These are phyloP conservation scores for Laupala kohalensis DNA, from an alignment of 1,140 invertebrate genomes.

Conservation along the genomic window DNA sequence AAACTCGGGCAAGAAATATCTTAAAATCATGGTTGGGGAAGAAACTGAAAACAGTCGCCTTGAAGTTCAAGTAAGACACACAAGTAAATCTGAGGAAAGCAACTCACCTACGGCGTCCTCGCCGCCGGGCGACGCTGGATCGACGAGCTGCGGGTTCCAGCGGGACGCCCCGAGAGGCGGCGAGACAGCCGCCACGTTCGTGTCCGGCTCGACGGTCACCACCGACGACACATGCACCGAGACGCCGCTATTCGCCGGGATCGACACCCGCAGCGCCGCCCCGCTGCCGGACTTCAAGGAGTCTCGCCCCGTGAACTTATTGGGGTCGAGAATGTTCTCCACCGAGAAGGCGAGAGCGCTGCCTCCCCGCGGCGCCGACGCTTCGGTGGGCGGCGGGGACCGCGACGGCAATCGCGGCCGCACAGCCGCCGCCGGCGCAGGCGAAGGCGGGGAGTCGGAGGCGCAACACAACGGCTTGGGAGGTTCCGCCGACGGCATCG, in stretches of 20 bases:
- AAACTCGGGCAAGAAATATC: too few species aligned
- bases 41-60: too few species aligned
- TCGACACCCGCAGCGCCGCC: background rate
- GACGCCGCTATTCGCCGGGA: background rate
- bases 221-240: slow-evolving; percentile 27
- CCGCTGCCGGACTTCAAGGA: slow-evolving; percentile 30
- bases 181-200: background rate
- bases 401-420: slow-evolving; percentile 9
- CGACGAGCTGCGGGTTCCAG: slow-evolving; percentile 30
- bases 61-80: too few species aligned
- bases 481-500: background rate
- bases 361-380: slow-evolving; percentile 22
- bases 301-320: slow-evolving; percentile 65
- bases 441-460: background rate
- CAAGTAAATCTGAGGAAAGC: too few species aligned
- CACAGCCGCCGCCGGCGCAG: background rate
- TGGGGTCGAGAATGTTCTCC: slow-evolving; percentile 82
- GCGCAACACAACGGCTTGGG: background rate
- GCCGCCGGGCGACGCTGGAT: background rate
- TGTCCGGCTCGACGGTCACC: slow-evolving; percentile 18
- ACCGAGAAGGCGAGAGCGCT: slow-evolving; percentile 67
- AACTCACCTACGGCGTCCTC: slow-evolving; percentile 11
- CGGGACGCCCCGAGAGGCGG: slow-evolving; percentile 24
- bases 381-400: background rate
- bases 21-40: too few species aligned